phyloP scores from a whole-genome alignment of 2,797 vertebrate genomes.

The Danio choprae region DNA sequence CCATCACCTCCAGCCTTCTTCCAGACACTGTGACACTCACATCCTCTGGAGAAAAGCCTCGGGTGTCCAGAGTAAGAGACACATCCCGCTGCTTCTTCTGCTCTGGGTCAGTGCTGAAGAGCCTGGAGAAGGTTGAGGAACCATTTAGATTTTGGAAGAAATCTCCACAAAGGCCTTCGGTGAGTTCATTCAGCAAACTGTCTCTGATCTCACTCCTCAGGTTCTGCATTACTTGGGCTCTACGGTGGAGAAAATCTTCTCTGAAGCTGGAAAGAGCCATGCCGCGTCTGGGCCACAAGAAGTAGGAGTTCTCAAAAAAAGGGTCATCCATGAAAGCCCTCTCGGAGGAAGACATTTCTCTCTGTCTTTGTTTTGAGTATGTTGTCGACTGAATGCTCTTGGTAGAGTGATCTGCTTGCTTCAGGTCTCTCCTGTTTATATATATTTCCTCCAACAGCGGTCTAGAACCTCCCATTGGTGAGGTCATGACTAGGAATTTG shows the following conservation, averaged over 20 bases:
- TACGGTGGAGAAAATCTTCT: conserved; percentile 70
- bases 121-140: conserved; percentile 25
- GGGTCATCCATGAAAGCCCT: conserved; percentile 71
- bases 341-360: conserved; percentile 64
- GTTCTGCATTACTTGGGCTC: conserved; percentile 66
- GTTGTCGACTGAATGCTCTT: conserved; percentile 2
- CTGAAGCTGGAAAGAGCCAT: conserved; percentile 64
- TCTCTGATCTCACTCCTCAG: conserved; percentile 69
- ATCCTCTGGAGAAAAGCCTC: conserved; percentile 74
- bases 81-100: conserved; percentile 64
- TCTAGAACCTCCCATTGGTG: conserved; percentile 58
- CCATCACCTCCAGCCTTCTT: conserved; percentile 71
- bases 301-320: conserved; percentile 69
- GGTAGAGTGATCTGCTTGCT: conserved; percentile 20
- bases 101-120: conserved; percentile 45
- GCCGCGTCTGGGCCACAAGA: conserved; percentile 67
- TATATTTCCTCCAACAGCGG: conserved; percentile 50
- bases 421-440: conserved; percentile 60
- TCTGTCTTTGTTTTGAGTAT: background rate
- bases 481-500: conserved; percentile 66
- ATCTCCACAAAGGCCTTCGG: conserved; percentile 41
- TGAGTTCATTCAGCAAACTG: conserved; percentile 57
- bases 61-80: conserved; percentile 69
- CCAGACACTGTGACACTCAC: conserved; percentile 77
- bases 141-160: conserved; percentile 44